Conservation (phyloP, 2,113 vertebrate genomes). For the Ploceus nigricollis region DNA sequence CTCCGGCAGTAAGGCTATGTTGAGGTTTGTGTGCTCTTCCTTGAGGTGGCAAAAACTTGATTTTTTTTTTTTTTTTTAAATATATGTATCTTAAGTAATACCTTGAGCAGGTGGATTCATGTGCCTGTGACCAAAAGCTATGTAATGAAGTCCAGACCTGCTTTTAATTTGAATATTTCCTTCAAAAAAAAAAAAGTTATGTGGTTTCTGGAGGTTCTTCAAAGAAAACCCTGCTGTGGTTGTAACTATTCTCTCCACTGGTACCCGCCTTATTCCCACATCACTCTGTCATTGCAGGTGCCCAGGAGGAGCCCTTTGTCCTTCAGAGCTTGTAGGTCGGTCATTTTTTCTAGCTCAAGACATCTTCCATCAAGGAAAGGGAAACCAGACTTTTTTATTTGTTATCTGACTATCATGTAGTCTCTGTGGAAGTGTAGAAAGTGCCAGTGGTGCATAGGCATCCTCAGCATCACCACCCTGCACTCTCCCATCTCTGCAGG, state of each 20-base stretch:
- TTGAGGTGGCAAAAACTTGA: background rate
- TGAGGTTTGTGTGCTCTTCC: background rate
- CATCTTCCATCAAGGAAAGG: background rate
- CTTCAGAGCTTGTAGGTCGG: background rate
- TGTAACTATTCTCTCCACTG: background rate
- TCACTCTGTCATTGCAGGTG: background rate
- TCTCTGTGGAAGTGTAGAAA: background rate
- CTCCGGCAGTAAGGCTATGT: background rate
- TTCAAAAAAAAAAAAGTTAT: background rate
- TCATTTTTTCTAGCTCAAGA: background rate
- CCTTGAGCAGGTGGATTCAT: constrained; percentile 19
- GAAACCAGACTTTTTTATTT: background rate
- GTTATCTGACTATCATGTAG: fast-evolving
- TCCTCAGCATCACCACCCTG: background rate
- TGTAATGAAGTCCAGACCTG: background rate
- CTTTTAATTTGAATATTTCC: background rate
- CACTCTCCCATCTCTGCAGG: background rate
- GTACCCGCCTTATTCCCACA: background rate
- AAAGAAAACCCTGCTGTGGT: background rate
- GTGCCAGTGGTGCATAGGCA: fast-evolving
- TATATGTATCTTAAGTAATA: background rate
- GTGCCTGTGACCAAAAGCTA: background rate
- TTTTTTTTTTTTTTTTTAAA: background rate
- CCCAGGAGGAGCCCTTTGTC: background rate
- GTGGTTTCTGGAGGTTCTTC: constrained; percentile 46